Evolutionary conservation across 2,888 invertebrate species (phyloP).

Genomic region (Unio pictorum): DNA sequence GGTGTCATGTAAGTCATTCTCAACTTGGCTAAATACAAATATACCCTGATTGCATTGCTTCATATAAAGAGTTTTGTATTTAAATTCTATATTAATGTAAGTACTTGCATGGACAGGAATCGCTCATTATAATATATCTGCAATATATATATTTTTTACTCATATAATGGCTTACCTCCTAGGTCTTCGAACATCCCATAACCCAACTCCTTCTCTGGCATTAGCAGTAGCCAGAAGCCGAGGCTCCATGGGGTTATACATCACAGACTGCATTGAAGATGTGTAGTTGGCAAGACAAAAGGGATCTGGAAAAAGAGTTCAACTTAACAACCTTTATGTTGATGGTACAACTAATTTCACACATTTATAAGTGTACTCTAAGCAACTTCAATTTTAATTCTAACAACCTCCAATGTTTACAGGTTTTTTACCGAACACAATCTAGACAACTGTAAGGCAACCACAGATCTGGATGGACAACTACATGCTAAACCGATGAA

Average conservation of each 20-base stretch:
- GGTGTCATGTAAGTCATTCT: background rate
- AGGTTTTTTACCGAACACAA: too few species aligned
- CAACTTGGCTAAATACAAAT: background rate
- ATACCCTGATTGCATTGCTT: background rate
- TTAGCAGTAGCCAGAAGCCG: slow-evolving; percentile 90
- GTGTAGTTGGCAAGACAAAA: slow-evolving; percentile 80
- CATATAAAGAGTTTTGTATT: background rate
- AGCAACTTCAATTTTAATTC: too few species aligned
- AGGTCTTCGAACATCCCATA: slow-evolving; percentile 91
- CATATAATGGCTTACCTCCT: slow-evolving; percentile 77
- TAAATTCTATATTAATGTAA: background rate
- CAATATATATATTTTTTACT: background rate
- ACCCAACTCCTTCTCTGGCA: slow-evolving; percentile 87
- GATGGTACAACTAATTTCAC: too few species aligned
- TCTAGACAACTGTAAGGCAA: too few species aligned
- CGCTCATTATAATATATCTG: background rate
- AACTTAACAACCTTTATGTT: too few species aligned
- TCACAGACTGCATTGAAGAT: slow-evolving; percentile 93
- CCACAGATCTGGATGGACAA: too few species aligned
- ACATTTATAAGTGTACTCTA: too few species aligned
- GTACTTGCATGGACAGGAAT: background rate
- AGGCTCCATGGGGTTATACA: slow-evolving; percentile 90
- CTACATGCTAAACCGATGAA: too few species aligned
- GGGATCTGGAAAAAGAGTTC: slow-evolving; percentile 72
- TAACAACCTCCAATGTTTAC: too few species aligned